These are phyloP conservation scores for Pteria penguin DNA, from an alignment of 2,888 invertebrate species.

Conservation along the genomic window DNA sequence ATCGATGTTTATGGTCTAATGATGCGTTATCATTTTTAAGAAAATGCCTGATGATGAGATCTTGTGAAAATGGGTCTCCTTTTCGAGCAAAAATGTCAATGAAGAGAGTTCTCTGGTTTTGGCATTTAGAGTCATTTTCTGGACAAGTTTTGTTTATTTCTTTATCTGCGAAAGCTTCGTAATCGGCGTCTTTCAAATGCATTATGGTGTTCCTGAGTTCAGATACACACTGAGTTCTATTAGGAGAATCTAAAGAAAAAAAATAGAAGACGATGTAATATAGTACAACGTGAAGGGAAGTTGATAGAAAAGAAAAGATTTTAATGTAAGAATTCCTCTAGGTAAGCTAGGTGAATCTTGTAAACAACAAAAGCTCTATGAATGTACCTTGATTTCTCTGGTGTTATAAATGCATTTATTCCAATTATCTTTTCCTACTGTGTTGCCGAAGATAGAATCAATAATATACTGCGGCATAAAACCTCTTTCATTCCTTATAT, in stretches of 20 bases:
- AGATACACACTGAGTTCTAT: constrained; percentile 57
- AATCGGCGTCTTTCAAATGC: constrained; percentile 49
- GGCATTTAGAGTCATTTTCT: constrained; percentile 46
- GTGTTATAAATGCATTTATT: too few species aligned
- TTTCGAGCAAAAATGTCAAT: constrained; percentile 56
- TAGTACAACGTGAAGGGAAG: too few species aligned
- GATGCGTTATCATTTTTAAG: constrained; percentile 28
- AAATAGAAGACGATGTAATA: too few species aligned
- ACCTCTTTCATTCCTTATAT: too few species aligned
- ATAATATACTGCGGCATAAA: too few species aligned
- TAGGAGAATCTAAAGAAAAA: constrained; percentile 56
- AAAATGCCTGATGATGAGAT: constrained; percentile 49
- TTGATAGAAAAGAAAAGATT: too few species aligned
- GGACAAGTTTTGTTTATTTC: constrained; percentile 46
- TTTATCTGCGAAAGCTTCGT: constrained; percentile 35
- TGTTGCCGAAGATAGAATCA: too few species aligned
- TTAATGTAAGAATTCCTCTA: too few species aligned
- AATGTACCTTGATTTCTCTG: too few species aligned
- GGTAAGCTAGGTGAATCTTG: too few species aligned
- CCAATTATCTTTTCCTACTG: too few species aligned
- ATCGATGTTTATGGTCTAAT: constrained; percentile 37
- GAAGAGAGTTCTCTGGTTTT: constrained; percentile 53
- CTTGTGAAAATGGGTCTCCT: constrained; percentile 53
- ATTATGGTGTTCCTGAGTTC: constrained; percentile 43
- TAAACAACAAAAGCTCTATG: too few species aligned